Percentiles rank a stretch among this genome's conserved stretches.
phyloP scores from a whole-genome alignment of 23 tunicate species.

The Botrylloides violaceus region DNA sequence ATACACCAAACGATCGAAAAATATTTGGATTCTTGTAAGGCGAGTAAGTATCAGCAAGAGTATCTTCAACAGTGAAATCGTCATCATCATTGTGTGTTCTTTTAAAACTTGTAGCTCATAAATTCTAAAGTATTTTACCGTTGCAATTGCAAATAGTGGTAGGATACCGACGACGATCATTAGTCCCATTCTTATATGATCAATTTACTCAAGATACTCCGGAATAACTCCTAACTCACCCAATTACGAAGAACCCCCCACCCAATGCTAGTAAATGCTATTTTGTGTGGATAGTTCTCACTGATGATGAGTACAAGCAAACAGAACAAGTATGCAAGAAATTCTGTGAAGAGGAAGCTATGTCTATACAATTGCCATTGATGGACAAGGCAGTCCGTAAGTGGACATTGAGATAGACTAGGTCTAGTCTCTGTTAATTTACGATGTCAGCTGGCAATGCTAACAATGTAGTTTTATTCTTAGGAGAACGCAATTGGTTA shows the following conservation, averaged over 20 bases:
- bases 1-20: constrained; percentile 59
- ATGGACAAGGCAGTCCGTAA: constrained; percentile 30
- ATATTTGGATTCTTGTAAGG: constrained; percentile 81
- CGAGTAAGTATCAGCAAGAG: constrained; percentile 17
- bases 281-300: constrained; percentile 19
- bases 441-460: neutral
- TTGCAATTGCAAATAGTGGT: too few relatives aligned
- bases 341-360: constrained; percentile 38
- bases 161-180: too few relatives aligned
- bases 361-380: constrained; percentile 48
- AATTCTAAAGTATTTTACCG: too few relatives aligned
- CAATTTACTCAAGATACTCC: too few relatives aligned
- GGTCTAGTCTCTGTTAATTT: neutral
- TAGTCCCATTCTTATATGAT: too few relatives aligned
- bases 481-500: constrained; percentile 55
- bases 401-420: too few relatives aligned
- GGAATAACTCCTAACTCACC: too few relatives aligned
- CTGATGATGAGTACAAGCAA: constrained; percentile 56
- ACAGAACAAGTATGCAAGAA: constrained; percentile 40
- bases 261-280: too few relatives aligned
- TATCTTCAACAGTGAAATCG: too few relatives aligned
- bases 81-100: too few relatives aligned
- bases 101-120: too few relatives aligned
- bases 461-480: neutral
- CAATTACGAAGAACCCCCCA: too few relatives aligned